Evolutionary conservation across 2,888 invertebrate genomes (phyloP).

Genomic region (Lepetodrilus schrolli): DNA sequence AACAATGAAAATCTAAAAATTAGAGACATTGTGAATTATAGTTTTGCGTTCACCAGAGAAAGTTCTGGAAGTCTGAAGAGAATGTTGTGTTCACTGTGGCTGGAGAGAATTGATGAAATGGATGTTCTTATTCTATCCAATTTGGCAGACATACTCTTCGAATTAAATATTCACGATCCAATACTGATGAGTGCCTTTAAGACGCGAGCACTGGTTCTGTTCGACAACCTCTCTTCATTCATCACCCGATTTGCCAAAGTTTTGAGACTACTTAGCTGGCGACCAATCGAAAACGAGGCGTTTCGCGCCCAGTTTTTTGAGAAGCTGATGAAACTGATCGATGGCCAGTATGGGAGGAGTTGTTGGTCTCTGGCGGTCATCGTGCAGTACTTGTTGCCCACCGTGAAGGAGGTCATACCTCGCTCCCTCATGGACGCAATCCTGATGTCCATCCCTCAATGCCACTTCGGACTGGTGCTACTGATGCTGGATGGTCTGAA

Average conservation of each 20-base stretch:
- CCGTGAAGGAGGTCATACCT: constrained; percentile 35
- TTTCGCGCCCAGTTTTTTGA: constrained; percentile 37
- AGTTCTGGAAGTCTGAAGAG: constrained; percentile 17
- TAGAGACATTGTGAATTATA: constrained; percentile 33
- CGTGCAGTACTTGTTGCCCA: constrained; percentile 38
- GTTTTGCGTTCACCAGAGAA: constrained; percentile 30
- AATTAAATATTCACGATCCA: constrained; percentile 34
- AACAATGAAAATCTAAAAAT: constrained; percentile 15
- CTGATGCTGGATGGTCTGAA: constrained; percentile 39
- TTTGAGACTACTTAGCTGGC: constrained; percentile 39
- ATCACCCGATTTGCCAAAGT: constrained; percentile 46
- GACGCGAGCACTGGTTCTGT: constrained; percentile 37
- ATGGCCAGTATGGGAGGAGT: constrained; percentile 37
- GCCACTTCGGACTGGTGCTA: constrained; percentile 32
- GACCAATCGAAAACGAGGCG: constrained; percentile 34
- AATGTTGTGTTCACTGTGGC: constrained; percentile 22
- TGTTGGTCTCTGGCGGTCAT: constrained; percentile 36
- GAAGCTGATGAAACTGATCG: constrained; percentile 34
- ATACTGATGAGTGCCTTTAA: constrained; percentile 42
- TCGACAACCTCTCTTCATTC: constrained; percentile 40
- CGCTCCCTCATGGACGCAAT: constrained; percentile 36
- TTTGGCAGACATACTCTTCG: constrained; percentile 44
- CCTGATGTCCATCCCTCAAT: constrained; percentile 38
- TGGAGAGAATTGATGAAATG: constrained; percentile 37
- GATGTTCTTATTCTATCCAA: constrained; percentile 50